Evolutionary conservation across 1,140 invertebrate species (phyloP).

Genomic region (Ylistrum balloti): DNA sequence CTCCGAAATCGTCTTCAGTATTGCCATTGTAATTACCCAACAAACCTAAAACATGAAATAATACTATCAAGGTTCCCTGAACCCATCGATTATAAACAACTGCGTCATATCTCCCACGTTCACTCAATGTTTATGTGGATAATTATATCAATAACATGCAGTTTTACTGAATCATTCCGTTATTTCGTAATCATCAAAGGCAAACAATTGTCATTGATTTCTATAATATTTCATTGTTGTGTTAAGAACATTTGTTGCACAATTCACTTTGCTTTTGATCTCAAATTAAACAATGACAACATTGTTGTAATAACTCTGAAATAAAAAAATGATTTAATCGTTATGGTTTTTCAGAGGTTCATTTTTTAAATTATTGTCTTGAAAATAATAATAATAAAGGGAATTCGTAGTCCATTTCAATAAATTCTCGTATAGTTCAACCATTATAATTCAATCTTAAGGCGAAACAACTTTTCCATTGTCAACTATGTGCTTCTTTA

Average conservation of each 20-base stretch:
- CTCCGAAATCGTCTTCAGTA: slow-evolving; percentile 54
- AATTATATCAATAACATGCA: neutral
- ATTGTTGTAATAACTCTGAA: too few relatives aligned
- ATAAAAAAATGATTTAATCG: too few relatives aligned
- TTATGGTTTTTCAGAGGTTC: too few relatives aligned
- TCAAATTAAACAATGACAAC: too few relatives aligned
- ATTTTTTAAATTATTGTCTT: too few relatives aligned
- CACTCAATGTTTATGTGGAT: neutral
- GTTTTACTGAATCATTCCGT: neutral
- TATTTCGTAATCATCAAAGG: neutral
- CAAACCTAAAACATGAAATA: slow-evolving; percentile 56
- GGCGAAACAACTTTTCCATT: too few relatives aligned
- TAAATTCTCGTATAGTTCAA: too few relatives aligned
- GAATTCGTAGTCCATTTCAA: neutral
- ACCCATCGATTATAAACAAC: neutral
- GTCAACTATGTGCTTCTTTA: too few relatives aligned
- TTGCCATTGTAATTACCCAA: slow-evolving; percentile 65
- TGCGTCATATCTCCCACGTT: neutral
- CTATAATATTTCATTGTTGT: neutral
- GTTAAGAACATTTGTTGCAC: neutral
- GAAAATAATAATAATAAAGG: neutral
- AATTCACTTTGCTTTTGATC: neutral
- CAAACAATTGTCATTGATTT: neutral
- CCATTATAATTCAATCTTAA: too few relatives aligned
- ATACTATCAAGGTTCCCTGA: neutral